Base-by-base conservation (phyloP, 2,797 vertebrate species). In the Acanthurus tractus region DNA sequence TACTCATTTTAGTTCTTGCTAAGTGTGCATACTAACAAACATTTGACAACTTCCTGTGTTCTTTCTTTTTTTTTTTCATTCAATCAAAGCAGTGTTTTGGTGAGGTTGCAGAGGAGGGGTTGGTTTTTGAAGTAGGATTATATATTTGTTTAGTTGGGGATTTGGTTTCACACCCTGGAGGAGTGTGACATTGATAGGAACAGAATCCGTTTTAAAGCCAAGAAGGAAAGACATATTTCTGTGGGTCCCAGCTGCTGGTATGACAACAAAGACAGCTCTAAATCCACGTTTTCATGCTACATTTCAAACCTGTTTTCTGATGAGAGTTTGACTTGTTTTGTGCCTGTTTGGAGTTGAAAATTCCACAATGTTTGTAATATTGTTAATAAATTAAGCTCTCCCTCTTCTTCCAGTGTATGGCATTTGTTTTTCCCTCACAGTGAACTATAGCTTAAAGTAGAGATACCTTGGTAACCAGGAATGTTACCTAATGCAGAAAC, bases 361-460 rank as follows among this genome's bases (percentile, higher is more conserved):
- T 92, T 86, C 82, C 71, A 78, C 49, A 11, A 69, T 83, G 85
- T 93, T 94, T 93, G 89, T 93, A 82, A 84, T 90, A 90, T 92
- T 90, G 92, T 94, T 90, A 95, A 94, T 95, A 94, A 95, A 95
- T 92, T 79, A 90, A 93, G 86, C 58, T 87, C 77, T 81, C 78
- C 78, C 79, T 86, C 82, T 78, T 63, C 29, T 49, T 63, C 42
- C 17, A 3, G 42, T 68, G 74, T 29, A 4, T 7, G 29, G 17
- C 34, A 25, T 71, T 54, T 76, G 4, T 12, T 53, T 69, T 36
- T 4, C 7, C 8, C 3, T 2, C 38, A 9, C 38, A 9, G 38
- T 40, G 11, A 40, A 40, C 38, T 40, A 12, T 40, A 40, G 38
- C 11, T 12, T 9, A 40, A 40, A 40, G 11, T 40, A 40, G 38